phyloP scores from a whole-genome alignment of 1,140 invertebrate species.

The Drosophila saltans region DNA sequence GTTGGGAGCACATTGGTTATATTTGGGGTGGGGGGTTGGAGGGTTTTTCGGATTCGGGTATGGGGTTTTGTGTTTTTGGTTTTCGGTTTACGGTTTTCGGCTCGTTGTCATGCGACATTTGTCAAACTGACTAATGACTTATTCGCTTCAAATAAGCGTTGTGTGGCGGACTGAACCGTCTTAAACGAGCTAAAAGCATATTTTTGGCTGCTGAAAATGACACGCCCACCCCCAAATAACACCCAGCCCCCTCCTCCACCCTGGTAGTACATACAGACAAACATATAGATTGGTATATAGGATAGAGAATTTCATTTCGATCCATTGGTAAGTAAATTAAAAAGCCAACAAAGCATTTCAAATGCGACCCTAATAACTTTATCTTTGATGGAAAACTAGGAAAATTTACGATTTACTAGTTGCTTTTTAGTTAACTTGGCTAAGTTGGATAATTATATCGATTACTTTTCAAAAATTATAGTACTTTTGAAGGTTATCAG shows the following conservation, averaged over 20 bases:
- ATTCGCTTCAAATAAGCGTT: slow-evolving; percentile 23
- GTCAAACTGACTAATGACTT: slow-evolving; percentile 41
- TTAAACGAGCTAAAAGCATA: slow-evolving; percentile 22
- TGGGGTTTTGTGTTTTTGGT: slow-evolving; percentile 8
- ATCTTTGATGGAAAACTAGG: background rate
- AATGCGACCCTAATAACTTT: slow-evolving; percentile 4
- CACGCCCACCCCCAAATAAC: background rate
- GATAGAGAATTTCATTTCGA: background rate
- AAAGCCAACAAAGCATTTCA: slow-evolving; percentile 6
- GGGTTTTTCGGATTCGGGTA: background rate
- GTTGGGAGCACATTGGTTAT: slow-evolving; percentile 4
- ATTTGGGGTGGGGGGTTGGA: background rate
- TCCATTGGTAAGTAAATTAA: slow-evolving; percentile 9
- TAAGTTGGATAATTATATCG: too few species aligned
- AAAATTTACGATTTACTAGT: too few species aligned
- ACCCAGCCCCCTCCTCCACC: background rate
- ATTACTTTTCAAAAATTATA: too few species aligned
- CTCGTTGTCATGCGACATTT: slow-evolving; percentile 35
- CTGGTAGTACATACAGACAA: too few species aligned
- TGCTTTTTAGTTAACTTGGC: too few species aligned
- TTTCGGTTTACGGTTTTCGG: slow-evolving; percentile 15
- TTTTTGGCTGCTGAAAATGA: slow-evolving; percentile 19
- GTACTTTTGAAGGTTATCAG: too few species aligned
- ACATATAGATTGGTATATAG: background rate
- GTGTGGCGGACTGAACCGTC: background rate